Percentiles rank a stretch among this genome's conserved stretches.
phyloP scores from a whole-genome alignment of 2,113 vertebrate species.

The Neotragus pygmaeus region DNA sequence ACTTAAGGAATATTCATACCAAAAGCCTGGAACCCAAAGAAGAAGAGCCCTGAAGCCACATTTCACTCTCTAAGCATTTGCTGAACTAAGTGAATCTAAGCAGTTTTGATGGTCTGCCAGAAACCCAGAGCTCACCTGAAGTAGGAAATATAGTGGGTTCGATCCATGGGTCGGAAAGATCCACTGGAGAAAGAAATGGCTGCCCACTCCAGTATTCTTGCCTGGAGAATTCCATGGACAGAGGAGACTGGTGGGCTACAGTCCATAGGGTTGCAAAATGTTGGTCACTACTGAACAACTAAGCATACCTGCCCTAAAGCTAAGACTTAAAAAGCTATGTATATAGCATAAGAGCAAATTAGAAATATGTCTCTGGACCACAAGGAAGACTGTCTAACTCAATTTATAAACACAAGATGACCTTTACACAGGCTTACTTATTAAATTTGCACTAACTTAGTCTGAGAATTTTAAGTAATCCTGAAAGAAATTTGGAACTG shows the following conservation, averaged over 20 bases:
- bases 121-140: conserved; percentile 74
- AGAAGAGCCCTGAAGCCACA: neutral
- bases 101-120: neutral
- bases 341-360: neutral
- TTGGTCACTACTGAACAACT: neutral
- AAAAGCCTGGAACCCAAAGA: neutral
- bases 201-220: neutral
- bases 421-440: neutral
- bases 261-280: neutral
- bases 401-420: neutral
- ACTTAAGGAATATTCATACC: neutral
- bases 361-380: neutral
- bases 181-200: neutral
- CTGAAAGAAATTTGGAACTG: neutral
- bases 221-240: neutral
- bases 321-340: conserved; percentile 64
- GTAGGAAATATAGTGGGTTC: conserved; percentile 56
- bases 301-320: conserved; percentile 79
- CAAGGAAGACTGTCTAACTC: neutral
- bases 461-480: neutral
- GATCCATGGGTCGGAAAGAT: neutral
- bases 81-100: neutral
- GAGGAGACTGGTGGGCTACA: neutral
- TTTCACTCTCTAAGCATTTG: neutral
- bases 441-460: conserved; percentile 66